Evolutionary conservation across 2,113 vertebrate genomes (phyloP), one percentile per base, ranked within the genome.

Genomic region (Erinaceus europaeus): DNA sequence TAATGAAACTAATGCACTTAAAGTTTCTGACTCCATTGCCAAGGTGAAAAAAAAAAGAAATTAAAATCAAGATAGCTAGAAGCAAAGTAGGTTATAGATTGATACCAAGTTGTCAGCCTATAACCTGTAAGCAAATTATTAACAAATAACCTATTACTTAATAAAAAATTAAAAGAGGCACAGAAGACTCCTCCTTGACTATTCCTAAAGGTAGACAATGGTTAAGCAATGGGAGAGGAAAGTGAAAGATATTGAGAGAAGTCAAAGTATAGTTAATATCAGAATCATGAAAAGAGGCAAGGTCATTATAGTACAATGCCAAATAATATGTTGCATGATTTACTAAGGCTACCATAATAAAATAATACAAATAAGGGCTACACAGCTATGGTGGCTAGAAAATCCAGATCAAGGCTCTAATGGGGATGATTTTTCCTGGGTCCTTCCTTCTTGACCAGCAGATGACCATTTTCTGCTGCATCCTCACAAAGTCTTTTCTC

Each of bases 11-110:
- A 68, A 76, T 23, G 4, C 9, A 27, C 46, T 82, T 85, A 78
- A 85, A 59, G 36, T 88, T 82, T 78, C 46, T 93, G 57, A 84
- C 18, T 90, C 74, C 50, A 50, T 52, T 82, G 40, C 34, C 52
- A 82, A 81, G 48, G 48, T 64, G 88, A 67, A 84, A 88, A 12
- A n/a, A n/a, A n/a, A n/a, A n/a, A 87, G 29, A 52, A 84, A 90
- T 48, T 78, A 46, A 80, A 89, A 86, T n/a, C 34, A 50, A 84
- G 57, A 59, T 21, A 20, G 3, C 62, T 68, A 61, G 76, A 86
- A 83, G 46, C 46, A 82, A 82, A 77, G 29, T n/a, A 62, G 36
- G 38, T 59, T 86, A 61, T 32, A 55, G 29, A 25, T 27, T 73
- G 76, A 85, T 6, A 15, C 27, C 6, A 42, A 25, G 20, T 0